Evolutionary conservation across 2,113 vertebrate species (phyloP).

Genomic region (Hemicordylus capensis): DNA sequence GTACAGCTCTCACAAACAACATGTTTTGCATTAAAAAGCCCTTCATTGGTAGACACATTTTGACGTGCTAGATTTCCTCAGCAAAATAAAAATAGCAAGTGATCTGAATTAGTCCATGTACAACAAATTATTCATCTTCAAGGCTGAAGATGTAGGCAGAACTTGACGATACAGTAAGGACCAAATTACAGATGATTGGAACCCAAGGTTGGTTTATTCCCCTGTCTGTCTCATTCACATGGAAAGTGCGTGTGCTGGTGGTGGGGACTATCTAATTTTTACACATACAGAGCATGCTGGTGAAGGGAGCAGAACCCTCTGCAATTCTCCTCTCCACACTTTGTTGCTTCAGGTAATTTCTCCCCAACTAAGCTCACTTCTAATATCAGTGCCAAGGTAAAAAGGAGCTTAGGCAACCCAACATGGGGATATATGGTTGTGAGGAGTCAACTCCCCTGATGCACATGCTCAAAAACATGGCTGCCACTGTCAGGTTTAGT

Average conservation of each 20-base stretch:
- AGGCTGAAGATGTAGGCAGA: too few species aligned
- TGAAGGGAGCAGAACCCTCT: not conserved
- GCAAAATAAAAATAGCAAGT: too few species aligned
- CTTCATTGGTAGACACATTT: too few species aligned
- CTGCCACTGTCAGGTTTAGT: not conserved
- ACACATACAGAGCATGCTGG: not conserved
- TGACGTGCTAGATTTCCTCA: too few species aligned
- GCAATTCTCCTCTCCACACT: not conserved
- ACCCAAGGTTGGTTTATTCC: not conserved
- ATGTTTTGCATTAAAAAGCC: too few species aligned
- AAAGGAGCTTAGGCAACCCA: not conserved
- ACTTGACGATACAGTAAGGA: not conserved
- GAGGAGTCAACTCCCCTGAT: too few species aligned
- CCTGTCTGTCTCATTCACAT: not conserved
- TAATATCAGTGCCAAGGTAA: not conserved
- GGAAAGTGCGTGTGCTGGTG: too few species aligned
- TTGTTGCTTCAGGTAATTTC: not conserved
- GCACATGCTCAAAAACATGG: not conserved
- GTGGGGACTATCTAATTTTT: not conserved
- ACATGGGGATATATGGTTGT: too few species aligned
- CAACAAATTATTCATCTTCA: too few species aligned
- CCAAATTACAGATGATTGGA: not conserved
- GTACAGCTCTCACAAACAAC: too few species aligned
- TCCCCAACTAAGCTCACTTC: not conserved
- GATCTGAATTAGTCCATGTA: too few species aligned